Evolutionary conservation across 2,113 vertebrate genomes (phyloP), one percentile per base, ranked within the genome.

Genomic region (Acrocephalus arundinaceus): DNA sequence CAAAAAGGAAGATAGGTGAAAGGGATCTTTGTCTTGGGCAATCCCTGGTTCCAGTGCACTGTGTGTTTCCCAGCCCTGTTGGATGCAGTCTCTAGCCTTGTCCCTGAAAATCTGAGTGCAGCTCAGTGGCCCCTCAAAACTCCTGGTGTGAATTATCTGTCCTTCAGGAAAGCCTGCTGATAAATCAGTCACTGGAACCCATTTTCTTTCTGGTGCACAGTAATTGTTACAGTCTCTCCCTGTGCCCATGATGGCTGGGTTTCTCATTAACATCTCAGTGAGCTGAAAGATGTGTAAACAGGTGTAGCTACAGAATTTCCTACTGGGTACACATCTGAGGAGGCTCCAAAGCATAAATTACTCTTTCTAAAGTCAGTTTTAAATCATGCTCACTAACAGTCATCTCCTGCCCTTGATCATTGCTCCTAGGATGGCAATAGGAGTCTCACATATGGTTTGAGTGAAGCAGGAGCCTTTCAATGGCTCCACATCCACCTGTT

Each of bases 251-350:
- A 65, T 74, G 62, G 25, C 95, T 96, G 85, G 75, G 59, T 92
- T 95, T 97, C 91, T 95, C 97, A 79, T 90, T 95, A 96, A 79
- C 57, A 95, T 97, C 88, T 87, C 8, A 1, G 49, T 37, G 73
- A 96, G 85, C 75, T 19, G 3, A 96, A 94, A 94, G 93, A 94
- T 77, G 61, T 95, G 87, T 93, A 79, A 96, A 95, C 93, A 97
- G 96, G 94, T 96, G 95, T 97, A 96, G 77, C 79, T 92, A 79
- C 82, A 94, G 89, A 92, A 89, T 92, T 95, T 89, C 95, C 94
- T 94, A 93, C 91, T 91, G 91, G 62, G 87, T 89, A 93, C 96
- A 97, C 94, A 96, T 97, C 94, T 97, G 91, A 96, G 93, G 88
- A 97, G 90, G 62, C 75, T 94, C 89, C 79, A 75, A 58, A 75